A percentile compares a stretch with the other conserved stretches of the same genome.
phyloP scores from a whole-genome alignment of 2,113 vertebrate species.

The Coptodon bakossiorum region DNA sequence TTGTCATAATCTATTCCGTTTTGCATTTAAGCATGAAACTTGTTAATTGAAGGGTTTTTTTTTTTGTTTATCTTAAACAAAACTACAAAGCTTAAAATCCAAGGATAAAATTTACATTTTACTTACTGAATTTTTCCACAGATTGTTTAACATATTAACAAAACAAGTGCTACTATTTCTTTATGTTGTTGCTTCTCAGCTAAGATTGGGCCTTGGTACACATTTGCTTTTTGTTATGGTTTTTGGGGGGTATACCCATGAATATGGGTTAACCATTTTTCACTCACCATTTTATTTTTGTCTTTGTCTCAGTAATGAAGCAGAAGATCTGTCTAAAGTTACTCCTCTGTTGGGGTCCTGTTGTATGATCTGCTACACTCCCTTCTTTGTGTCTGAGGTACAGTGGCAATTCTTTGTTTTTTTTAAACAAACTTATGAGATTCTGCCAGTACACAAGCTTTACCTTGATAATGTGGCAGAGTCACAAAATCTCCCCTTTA shows the following conservation, averaged over 20 bases:
- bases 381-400: constrained; percentile 67
- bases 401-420: not conserved
- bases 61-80: not conserved
- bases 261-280: not conserved
- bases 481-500: not conserved
- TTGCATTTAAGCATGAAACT: not conserved
- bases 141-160: not conserved
- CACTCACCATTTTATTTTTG: not conserved
- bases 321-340: constrained; percentile 67
- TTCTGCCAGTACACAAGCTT: not conserved
- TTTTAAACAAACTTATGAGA: not conserved
- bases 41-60: fast-evolving
- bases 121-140: not conserved
- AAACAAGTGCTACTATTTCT: not conserved
- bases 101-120: not conserved
- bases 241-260: not conserved
- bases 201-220: not conserved
- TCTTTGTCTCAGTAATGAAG: constrained; percentile 30
- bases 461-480: not conserved
- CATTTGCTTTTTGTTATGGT: not conserved
- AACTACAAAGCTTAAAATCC: not conserved
- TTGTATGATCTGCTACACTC: constrained; percentile 67
- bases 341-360: constrained; percentile 55
- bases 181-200: not conserved
- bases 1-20: not conserved